Evolutionary conservation across 2,888 invertebrate genomes (phyloP).

Genomic region (Scelioninae gen. 1): DNA sequence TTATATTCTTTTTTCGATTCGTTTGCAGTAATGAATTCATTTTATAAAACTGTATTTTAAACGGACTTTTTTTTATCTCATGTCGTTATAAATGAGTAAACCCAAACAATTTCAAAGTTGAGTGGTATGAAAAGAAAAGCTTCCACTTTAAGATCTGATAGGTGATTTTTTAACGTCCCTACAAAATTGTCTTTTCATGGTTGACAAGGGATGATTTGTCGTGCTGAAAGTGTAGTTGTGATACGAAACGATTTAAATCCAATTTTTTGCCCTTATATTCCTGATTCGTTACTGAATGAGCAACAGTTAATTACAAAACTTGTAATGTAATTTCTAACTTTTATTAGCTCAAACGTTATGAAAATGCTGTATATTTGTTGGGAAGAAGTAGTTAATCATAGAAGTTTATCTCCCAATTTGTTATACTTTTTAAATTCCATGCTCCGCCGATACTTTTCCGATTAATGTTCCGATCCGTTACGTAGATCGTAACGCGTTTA

Average conservation of each 20-base stretch:
- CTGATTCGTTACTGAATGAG: too few relatives aligned
- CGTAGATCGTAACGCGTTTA: constrained; percentile 11
- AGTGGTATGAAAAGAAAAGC: constrained; percentile 1
- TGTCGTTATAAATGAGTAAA: constrained; percentile 20
- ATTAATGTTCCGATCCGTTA: not conserved
- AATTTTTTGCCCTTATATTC: not conserved
- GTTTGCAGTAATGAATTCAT: not conserved
- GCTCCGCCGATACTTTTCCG: too few relatives aligned
- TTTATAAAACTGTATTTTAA: not conserved
- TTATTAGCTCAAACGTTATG: too few relatives aligned
- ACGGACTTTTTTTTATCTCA: not conserved
- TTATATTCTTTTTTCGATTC: not conserved
- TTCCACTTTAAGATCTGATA: constrained; percentile 27
- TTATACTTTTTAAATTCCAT: too few relatives aligned
- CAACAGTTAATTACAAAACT: too few relatives aligned
- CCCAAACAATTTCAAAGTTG: constrained; percentile 1
- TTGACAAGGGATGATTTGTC: constrained; percentile 2
- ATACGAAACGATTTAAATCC: not conserved
- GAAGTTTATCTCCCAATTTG: not conserved
- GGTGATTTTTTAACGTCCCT: constrained; percentile 24
- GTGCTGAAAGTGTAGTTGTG: not conserved
- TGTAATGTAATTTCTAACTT: too few relatives aligned
- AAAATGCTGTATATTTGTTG: too few relatives aligned
- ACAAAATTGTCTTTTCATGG: constrained; percentile 20
- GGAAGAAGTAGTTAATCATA: too few relatives aligned